Base-by-base conservation (phyloP, 2,888 invertebrate genomes). In the Oscheius sp. region DNA sequence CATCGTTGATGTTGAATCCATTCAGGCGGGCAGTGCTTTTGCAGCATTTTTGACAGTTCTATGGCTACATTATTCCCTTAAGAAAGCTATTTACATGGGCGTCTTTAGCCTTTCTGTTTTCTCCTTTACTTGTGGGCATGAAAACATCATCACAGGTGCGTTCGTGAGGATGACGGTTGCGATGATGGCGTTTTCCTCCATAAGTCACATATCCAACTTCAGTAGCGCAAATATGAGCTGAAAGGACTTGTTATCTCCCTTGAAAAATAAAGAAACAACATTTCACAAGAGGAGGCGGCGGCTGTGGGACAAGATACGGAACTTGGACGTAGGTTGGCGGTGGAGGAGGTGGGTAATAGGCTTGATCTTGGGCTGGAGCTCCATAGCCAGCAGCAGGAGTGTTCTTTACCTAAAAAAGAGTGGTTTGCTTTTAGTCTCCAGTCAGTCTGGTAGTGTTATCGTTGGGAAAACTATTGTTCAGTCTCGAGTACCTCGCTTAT, bases 41-140 rank as follows among this genome's bases (percentile, higher is more conserved):
- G 37, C 64, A 64, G 34, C 64, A 64, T 3, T 34, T 27, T 10
- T 48, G 17, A 23, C 64, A 64, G 33, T 64, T 64, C 64, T 64
- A 20, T 23, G 6, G 15, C 31, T 27, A 8, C 29, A 3, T 10
- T n/a, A 5, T 31, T 29, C 33, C 10, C 15, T 23, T 25, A 5
- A 37, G 27, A 58, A 37, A 3, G 3, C 2, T 34, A 15, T 17
- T 39, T 4, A 58, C n/a, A n/a, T n/a, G n/a, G n/a, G n/a, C n/a
- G n/a, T n/a, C n/a, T n/a, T n/a, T n/a, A n/a, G n/a, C 31, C 33
- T 46, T 64, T 6, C 17, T 48, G 34, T 31, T 46, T 10, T 15
- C 23, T 25, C 61, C 45, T 10, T 12, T 25, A 15, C 55, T 34
- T 34, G 33, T 20, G n/a, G 55, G 55, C 61, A 61, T 48, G 64